Evolutionary conservation across 2,113 vertebrate genomes (phyloP), one percentile per base, ranked within the genome.

Genomic region (Anhinga rufa): DNA sequence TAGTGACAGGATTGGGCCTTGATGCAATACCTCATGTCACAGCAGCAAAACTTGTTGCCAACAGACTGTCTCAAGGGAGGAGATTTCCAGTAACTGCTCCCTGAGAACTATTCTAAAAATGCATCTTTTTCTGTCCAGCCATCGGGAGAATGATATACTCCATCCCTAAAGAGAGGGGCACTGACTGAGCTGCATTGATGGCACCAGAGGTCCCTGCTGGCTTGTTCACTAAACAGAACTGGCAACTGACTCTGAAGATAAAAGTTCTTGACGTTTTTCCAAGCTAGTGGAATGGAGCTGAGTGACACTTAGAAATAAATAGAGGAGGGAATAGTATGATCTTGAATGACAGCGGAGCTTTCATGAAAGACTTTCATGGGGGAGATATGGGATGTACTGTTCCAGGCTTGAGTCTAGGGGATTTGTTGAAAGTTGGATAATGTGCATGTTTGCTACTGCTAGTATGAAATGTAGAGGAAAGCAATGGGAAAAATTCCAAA

Each of bases 211-310:
- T 96, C 93, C 93, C 94, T 98, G 96, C 93, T 97, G 97, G 95
- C 97, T 97, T 93, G 92, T 94, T 97, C 95, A 55, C 95, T 97
- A 96, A 94, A 94, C 93, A 96, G 94, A 98, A 96, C 78, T 97
- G 96, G 97, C 95, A 97, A 97, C 94, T 92, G 97, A 96, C 90
- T 97, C 96, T 84, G 88, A 93, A 97, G 96, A 98, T 95, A 95
- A 96, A 97, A 96, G 91, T 94, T 97, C 96, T 96, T 97, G 96
- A 96, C 83, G 60, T 90, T 91, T 97, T 97, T 97, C 97, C 97
- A 98, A 95, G 95, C 92, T 95, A 81, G 93, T 95, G 88, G 95
- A 98, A 96, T 92, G 90, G 89, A 79, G 69, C 92, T 97, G 94
- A 97, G 92, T 97, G 97, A 95, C 95, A 97, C 94, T 86, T 88